These are phyloP conservation scores for Plebejus anna DNA, from an alignment of 2,888 invertebrate genomes.

Conservation along the genomic window DNA sequence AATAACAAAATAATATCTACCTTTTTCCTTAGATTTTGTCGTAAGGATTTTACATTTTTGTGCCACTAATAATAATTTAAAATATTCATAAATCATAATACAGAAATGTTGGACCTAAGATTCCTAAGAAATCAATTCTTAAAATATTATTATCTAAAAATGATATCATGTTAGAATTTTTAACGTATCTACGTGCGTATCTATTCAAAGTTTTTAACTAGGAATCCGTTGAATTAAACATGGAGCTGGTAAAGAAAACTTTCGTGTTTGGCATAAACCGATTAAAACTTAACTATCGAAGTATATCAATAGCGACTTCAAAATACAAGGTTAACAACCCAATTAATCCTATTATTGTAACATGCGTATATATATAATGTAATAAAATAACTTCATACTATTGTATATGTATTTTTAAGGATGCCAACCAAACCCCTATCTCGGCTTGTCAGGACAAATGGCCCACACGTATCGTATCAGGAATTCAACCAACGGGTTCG, in stretches of 20 bases:
- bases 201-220: neutral
- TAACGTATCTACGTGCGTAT: too few relatives aligned
- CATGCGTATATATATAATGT: neutral
- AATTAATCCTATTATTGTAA: neutral
- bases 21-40: too few relatives aligned
- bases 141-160: neutral
- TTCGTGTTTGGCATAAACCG: conserved; percentile 31
- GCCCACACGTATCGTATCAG: conserved; percentile 89
- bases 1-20: too few relatives aligned
- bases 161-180: too few relatives aligned
- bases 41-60: too few relatives aligned
- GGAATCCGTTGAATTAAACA: conserved; percentile 1
- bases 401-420: neutral
- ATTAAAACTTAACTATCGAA: conserved; percentile 31
- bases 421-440: neutral
- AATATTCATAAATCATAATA: too few relatives aligned
- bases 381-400: neutral
- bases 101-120: too few relatives aligned
- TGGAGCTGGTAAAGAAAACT: conserved; percentile 32
- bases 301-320: conserved; percentile 23
- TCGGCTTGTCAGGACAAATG: conserved; percentile 47
- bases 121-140: neutral
- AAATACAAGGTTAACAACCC: conserved; percentile 17
- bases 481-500: conserved; percentile 97
- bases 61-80: too few relatives aligned